Evolutionary conservation across 2,113 vertebrate genomes (phyloP).

Genomic region (Chaetodon trifascialis): DNA sequence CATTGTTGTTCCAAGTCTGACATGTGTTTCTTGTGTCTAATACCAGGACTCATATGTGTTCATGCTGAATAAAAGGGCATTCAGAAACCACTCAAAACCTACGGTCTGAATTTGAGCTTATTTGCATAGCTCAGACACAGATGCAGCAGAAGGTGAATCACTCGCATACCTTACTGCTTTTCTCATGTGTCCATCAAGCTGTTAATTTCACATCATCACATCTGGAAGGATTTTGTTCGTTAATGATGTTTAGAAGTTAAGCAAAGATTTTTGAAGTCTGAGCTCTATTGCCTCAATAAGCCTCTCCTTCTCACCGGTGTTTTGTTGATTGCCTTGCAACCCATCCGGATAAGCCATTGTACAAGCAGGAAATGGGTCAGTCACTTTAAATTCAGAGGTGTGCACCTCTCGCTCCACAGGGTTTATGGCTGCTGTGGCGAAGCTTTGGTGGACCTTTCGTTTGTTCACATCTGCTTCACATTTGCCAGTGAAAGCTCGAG

Average conservation of each 20-base stretch:
- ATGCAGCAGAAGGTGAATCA: not conserved
- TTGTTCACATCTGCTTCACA: constrained; percentile 26
- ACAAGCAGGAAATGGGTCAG: not conserved
- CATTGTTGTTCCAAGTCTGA: not conserved
- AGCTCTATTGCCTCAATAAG: not conserved
- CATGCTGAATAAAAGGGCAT: not conserved
- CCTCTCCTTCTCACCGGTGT: not conserved
- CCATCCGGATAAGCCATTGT: not conserved
- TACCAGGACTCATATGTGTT: not conserved
- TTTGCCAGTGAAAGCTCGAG: not conserved
- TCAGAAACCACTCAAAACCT: not conserved
- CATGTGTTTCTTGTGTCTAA: not conserved
- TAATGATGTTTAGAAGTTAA: not conserved
- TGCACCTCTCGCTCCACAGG: not conserved
- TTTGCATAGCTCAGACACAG: not conserved
- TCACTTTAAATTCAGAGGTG: not conserved
- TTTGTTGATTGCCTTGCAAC: not conserved
- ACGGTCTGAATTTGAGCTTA: not conserved
- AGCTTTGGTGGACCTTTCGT: not conserved
- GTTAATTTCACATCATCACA: not conserved
- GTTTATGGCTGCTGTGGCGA: not conserved
- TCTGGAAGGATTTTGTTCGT: not conserved
- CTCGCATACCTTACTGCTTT: not conserved
- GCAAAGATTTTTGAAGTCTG: not conserved
- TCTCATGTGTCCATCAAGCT: not conserved